Conservation (phyloP, 2,888 invertebrate species). For the Ypsolopha scabrella region DNA sequence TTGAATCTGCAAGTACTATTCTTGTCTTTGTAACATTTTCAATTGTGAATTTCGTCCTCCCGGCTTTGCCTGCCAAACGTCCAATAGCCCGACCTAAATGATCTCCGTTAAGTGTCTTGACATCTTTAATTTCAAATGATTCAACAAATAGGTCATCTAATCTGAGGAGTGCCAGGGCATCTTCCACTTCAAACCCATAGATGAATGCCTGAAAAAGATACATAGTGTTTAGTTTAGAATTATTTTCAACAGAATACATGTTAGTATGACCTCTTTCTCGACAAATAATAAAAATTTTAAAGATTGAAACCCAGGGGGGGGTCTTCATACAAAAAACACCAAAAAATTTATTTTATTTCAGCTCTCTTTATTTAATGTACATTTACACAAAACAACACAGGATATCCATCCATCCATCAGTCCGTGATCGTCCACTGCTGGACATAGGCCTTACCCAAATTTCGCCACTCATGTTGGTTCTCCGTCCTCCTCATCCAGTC, state of each 20-base stretch:
- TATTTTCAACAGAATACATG: not conserved
- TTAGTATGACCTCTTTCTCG: not conserved
- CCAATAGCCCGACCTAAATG: conserved; percentile 96
- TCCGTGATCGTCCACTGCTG: too few species aligned
- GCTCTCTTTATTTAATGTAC: too few species aligned
- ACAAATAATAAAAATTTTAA: too few species aligned
- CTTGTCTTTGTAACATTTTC: conserved; percentile 99
- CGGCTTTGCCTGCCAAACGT: conserved; percentile 97
- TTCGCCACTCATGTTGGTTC: too few species aligned
- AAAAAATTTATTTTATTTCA: too few species aligned
- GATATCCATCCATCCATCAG: too few species aligned
- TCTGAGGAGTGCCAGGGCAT: conserved; percentile 92
- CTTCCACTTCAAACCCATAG: conserved; percentile 96
- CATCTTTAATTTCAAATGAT: conserved; percentile 96
- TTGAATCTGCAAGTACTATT: conserved; percentile 96
- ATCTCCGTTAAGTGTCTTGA: conserved; percentile 95
- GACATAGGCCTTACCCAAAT: too few species aligned
- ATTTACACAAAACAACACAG: too few species aligned
- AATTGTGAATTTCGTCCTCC: conserved; percentile 97
- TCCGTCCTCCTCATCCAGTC: too few species aligned
- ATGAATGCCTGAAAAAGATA: conserved; percentile 79
- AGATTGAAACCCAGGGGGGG: too few species aligned
- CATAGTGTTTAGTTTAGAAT: conserved; percentile 13
- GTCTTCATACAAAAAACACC: too few species aligned
- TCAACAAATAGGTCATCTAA: conserved; percentile 98